Conservation (phyloP, 2,797 vertebrate species). For the Argya squamiceps region DNA sequence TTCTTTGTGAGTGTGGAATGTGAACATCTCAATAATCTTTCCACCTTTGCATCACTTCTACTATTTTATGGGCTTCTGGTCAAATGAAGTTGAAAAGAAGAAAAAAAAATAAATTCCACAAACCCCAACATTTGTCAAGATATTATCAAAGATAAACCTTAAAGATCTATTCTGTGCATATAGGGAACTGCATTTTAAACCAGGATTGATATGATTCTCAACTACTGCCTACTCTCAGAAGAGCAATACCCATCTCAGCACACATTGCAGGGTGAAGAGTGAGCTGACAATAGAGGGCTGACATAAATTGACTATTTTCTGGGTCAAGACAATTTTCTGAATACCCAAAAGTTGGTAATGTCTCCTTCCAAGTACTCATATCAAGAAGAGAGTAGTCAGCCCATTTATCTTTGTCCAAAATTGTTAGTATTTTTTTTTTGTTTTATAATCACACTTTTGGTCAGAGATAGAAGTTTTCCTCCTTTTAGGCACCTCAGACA, state of each 20-base stretch:
- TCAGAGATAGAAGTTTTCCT: background rate
- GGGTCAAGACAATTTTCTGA: background rate
- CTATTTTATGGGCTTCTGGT: background rate
- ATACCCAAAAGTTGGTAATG: background rate
- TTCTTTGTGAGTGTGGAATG: background rate
- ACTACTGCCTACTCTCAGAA: background rate
- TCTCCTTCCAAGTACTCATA: background rate
- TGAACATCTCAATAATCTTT: background rate
- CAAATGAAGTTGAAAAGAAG: background rate
- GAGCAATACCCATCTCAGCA: background rate
- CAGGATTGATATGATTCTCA: background rate
- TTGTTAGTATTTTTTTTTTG: background rate
- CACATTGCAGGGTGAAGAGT: background rate
- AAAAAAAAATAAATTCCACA: background rate
- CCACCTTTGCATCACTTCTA: background rate
- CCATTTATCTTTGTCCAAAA: background rate
- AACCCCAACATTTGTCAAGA: background rate
- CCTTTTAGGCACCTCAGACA: background rate
- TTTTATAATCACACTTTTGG: background rate
- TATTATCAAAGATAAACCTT: background rate
- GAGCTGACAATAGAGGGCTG: background rate
- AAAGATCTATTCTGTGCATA: background rate
- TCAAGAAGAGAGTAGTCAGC: background rate
- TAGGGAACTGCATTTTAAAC: background rate
- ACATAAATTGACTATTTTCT: background rate